Base-by-base conservation (phyloP, 2,113 vertebrate genomes). In the Riparia riparia region DNA sequence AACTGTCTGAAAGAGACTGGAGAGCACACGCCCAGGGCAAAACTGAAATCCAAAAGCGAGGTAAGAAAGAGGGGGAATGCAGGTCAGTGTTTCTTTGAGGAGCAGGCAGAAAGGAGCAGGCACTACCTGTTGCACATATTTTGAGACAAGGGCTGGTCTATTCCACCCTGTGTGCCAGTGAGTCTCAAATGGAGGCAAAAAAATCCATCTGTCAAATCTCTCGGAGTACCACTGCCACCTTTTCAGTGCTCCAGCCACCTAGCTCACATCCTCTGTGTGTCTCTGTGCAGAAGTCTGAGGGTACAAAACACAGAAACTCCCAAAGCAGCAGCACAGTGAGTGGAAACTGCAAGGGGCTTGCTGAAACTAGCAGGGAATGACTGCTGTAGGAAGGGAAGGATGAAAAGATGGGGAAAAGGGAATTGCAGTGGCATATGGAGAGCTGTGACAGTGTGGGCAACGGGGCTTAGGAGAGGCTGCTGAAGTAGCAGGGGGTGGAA, bases 201-300 rank as follows among this genome's bases (percentile, higher is more conserved):
- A 57, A 29, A 19, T 13, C 17, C 51, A 65, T 1, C 32, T 58
- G 25, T 29, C 56, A 78, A 6, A 58, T 20, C 39, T 56, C 64
- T 42, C 19, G 24, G 39, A 86, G 8, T 60, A 41, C 16, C 51
- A 10, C 34, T 44, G 21, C 47, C 2, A 1, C 34, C 26, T 44
- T 73, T 39, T 5, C 60, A 81, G n/a, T 11, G 47, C 39, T 44
- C 9, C 63, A 51, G 19, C 9, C 15, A 47, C 26, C 34, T 26
- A 32, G 8, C 7, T 18, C 10, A 53, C 6, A 2, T 9, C 53
- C 25, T 25, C 63, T 50, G 24, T 6, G 0, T 3, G 16, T 13
- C 32, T 24, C 72, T 56, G 26, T 20, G 44, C 41, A 25, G 6
- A 60, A 78, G 39, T 41, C 78, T 53, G 14, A n/a, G 21, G 0